Conservation (phyloP, 2,888 invertebrate species). For the Pyralis farinalis region DNA sequence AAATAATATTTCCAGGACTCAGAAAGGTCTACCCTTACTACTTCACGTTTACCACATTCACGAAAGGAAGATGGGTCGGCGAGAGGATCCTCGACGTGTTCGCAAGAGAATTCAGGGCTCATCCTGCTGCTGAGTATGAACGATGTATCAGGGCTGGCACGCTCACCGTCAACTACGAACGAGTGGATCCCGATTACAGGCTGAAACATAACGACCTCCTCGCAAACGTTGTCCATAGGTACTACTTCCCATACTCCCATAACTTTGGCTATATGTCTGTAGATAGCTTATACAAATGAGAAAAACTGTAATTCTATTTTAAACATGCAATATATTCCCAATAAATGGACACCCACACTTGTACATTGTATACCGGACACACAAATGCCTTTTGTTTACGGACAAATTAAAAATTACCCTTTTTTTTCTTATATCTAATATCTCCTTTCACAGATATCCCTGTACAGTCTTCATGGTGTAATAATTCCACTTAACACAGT, state of each 20-base stretch:
- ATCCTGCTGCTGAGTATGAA: slow-evolving; percentile 95
- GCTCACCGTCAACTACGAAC: slow-evolving; percentile 95
- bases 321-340: slow-evolving; percentile 1
- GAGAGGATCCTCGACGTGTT: slow-evolving; percentile 96
- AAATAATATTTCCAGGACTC: slow-evolving; percentile 83
- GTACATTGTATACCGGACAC: slow-evolving; percentile 24
- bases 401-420: slow-evolving; percentile 34
- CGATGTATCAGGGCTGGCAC: slow-evolving; percentile 95
- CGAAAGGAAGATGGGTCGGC: slow-evolving; percentile 98
- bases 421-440: slow-evolving; percentile 38
- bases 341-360: slow-evolving; percentile 13
- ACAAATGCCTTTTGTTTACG: slow-evolving; percentile 22
- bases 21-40: slow-evolving; percentile 98
- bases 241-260: slow-evolving; percentile 26
- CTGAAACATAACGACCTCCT: slow-evolving; percentile 96
- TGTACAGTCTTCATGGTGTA: slow-evolving; percentile 6
- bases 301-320: neutral
- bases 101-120: slow-evolving; percentile 95
- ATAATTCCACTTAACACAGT: neutral
- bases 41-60: slow-evolving; percentile 97
- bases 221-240: slow-evolving; percentile 97
- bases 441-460: slow-evolving; percentile 16
- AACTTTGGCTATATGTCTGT: slow-evolving; percentile 22
- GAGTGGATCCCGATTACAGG: slow-evolving; percentile 94
- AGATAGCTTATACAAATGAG: slow-evolving; percentile 26